Base-by-base conservation (phyloP, 1,140 invertebrate genomes). In the Papilio polyxenes region DNA sequence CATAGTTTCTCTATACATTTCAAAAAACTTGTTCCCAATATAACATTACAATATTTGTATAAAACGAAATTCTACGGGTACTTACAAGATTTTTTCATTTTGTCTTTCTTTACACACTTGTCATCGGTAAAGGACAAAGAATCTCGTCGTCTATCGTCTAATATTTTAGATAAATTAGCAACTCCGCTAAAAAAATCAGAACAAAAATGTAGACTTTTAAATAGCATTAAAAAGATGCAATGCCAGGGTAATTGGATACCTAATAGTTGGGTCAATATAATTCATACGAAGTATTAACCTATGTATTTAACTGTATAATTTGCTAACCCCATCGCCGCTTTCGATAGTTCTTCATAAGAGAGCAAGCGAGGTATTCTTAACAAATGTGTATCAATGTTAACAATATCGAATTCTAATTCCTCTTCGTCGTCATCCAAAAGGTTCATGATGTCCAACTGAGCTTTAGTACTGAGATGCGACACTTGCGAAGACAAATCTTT, bases 331-430 rank as follows among this genome's bases (percentile, higher is more conserved):
- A 69, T 72, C 20, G 75, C 80, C 6, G 78, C 59, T 59, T 69
- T 80, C 2, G 56, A 65, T 17, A 84, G 53, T 76, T 78, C 48
- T 7, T 84, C 81, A 37, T 85, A 84, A 17, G 84, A 81, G 11
- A 88, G 20, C 20, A 86, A 75, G 49, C 85, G 81, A 11, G 91
- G 91, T 44, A 92, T 83, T 72, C 88, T 84, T 56, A 94, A 80
- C 20, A 92, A 82, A 69, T 91, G 87, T 0, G 87, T 90, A 37
- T 91, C 89, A 80, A 94, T 93, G 72, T 94, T 94, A 10, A 94
- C 85, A 37, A 94, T 94, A 37, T 94, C 92, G 62, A 90, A 94
- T 56, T 94, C 92, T 7, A 92, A 48, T 53, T 92, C 91, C 13
- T 92, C 92, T 11, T 92, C 91, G 0, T 91, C 91, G 1, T 94